Base-by-base conservation (phyloP, 2,888 invertebrate species). In the Dolomedes plantarius region DNA sequence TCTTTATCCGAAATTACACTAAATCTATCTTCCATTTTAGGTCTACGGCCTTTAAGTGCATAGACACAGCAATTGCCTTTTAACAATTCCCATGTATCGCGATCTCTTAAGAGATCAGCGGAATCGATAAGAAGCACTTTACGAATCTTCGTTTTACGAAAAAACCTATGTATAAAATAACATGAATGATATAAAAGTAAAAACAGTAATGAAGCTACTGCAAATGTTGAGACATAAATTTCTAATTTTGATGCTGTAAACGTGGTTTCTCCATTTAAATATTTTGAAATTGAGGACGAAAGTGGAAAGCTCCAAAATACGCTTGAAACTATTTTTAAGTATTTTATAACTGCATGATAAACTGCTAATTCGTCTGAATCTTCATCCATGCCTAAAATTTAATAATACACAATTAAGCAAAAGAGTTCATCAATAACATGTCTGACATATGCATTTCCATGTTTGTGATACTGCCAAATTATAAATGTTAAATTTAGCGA, bases 1-100 rank as follows among this genome's bases (percentile, higher is more conserved):
- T 95, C 95, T 76, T 97, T 94, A 90, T 97, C 95, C 91, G 95
- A 95, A 89, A 96, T 95, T 75, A 97, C 94, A 79, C 96, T 96
- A 91, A 96, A 98, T 90, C 97, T 93, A 92, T 98, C 98, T 93
- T 98, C 98, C 98, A 98, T 98, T 89, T 95, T 95, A 88, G 95
- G 94, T 90, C 98, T 93, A 88, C 97, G 93, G 1, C 98, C 98
- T 92, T 97, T 96, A 87, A 98, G 94, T 32, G 98, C 97, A 92
- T 95, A 98, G 64, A 95, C 97, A 89, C 96, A 94, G 88, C 95
- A 93, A 6, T 94, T 94, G 71, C 95, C 94, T 90, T 94, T 94
- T 87, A 95, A 92, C 23, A 82, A 65, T 90, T 97, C 95, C 97
- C 97, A 97, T 2, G 91, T 67, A 62, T 86, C 78, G 31, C 78